phyloP scores from a whole-genome alignment of 2,113 vertebrate species.

The Anseranas semipalmata region DNA sequence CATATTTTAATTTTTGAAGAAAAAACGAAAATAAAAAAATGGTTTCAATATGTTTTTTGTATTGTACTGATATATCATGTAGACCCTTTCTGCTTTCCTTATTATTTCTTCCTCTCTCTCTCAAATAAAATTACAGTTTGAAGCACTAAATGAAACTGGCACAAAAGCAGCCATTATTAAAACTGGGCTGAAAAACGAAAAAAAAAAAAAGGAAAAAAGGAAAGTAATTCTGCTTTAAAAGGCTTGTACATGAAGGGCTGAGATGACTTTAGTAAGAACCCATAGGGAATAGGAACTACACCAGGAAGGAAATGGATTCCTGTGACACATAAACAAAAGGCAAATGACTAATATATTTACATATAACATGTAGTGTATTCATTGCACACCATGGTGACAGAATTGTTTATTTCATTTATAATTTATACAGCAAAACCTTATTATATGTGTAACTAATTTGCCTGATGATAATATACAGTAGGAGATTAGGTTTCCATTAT shows the following conservation, averaged over 20 bases:
- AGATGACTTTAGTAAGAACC: conserved; percentile 71
- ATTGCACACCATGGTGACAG: conserved; percentile 79
- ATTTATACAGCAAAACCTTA: conserved; percentile 83
- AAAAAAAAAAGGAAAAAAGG: conserved; percentile 39
- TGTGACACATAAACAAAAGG: conserved; percentile 82
- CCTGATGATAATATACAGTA: conserved; percentile 78
- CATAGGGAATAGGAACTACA: conserved; percentile 69
- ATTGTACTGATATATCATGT: conserved; percentile 73
- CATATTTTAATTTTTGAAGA: conserved; percentile 69
- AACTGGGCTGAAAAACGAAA: conserved; percentile 68
- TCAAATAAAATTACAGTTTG: conserved; percentile 72
- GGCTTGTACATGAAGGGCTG: conserved; percentile 59
- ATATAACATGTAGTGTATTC: conserved; percentile 83
- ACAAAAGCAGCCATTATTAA: conserved; percentile 77
- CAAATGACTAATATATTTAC: conserved; percentile 85
- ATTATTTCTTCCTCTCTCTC: conserved; percentile 37
- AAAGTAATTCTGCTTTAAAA: conserved; percentile 73
- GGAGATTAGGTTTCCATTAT: conserved; percentile 77
- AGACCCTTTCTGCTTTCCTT: conserved; percentile 64
- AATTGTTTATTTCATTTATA: conserved; percentile 86
- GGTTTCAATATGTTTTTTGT: conserved; percentile 74
- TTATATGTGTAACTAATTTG: conserved; percentile 85
- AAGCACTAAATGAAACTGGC: conserved; percentile 74
- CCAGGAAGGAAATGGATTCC: conserved; percentile 79
- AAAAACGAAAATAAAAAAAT: conserved; percentile 76